Conservation (phyloP, 2,113 vertebrate species). For the Gallinago media region DNA sequence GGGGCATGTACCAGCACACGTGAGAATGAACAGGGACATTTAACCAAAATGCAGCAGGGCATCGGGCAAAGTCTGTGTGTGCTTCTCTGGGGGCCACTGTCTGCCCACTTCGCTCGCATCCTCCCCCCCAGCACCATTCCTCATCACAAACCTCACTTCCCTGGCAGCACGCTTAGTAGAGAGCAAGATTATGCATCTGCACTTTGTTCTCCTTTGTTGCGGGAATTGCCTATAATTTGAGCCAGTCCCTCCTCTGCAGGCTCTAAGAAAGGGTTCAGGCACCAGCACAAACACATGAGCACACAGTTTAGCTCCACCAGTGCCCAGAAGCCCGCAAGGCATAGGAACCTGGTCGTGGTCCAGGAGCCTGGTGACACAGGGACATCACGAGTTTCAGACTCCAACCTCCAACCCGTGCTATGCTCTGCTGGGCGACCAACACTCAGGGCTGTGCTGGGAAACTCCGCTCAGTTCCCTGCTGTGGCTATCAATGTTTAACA, state of each 20-base stretch:
- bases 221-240: background rate
- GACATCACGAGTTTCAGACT: fast-evolving
- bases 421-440: background rate
- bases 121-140: background rate
- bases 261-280: background rate
- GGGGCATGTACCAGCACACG: fast-evolving
- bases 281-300: background rate
- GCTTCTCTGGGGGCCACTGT: no score
- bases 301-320: background rate
- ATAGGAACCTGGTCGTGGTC: background rate
- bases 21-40: background rate
- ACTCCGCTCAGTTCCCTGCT: background rate
- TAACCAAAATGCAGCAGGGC: background rate
- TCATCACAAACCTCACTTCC: background rate
- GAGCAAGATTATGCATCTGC: background rate
- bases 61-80: fast-evolving
- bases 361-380: background rate
- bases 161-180: background rate
- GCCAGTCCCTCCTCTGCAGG: background rate
- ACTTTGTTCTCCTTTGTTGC: background rate
- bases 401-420: background rate
- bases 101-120: background rate
- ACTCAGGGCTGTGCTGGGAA: background rate
- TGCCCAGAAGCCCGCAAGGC: background rate
- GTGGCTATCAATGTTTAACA: background rate